Base-by-base conservation (phyloP, 1,140 invertebrate species). In the Prorops nasuta region DNA sequence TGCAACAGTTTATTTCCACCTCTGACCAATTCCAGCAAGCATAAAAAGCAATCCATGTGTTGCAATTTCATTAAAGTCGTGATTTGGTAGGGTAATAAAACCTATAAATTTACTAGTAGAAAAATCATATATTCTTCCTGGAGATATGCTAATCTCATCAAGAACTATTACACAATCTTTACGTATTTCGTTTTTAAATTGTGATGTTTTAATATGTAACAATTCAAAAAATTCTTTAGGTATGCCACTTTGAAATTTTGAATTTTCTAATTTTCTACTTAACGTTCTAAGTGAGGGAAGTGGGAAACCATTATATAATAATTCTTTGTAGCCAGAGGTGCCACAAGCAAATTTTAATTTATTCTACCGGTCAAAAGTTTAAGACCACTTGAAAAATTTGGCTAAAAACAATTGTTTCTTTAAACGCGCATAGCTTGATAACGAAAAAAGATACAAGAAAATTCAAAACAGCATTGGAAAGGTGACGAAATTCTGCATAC, bases 201-300 rank as follows among this genome's bases (percentile, higher is more conserved):
- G 10, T 12, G 4, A 1, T 9, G 48, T 19, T 48, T 51, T 56
- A 9, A 51, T 16, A 46, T 41, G 9, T 34, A 51, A 31, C 32
- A 51, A 45, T 8, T 42, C 20, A 21, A 55, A 51, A 20, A 55
- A 16, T 35, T 55, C 43, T n/a, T 55, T 7, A 14, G 46, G 14
- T 15, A 51, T 51, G 19, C 53, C 53, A 9, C 9, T 6, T 12
- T 45, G 12, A 36, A 50, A 55, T 37, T 24, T 45, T 12, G 46
- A 10, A 22, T 24, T 18, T 46, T 51, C 40, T 21, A 50, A 9
- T 24, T 39, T 44, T 50, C 42, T 38, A 36, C 19, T 36, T 19
- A 51, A 34, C 17, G 34, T 51, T 37, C 42, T 36, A 12, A 45
- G 18, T 24, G 34, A 45, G 16, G 49, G 49, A 10, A 45, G 24